Base-by-base conservation (phyloP, 2,888 invertebrate species). In the Epistrophella euchroma region DNA sequence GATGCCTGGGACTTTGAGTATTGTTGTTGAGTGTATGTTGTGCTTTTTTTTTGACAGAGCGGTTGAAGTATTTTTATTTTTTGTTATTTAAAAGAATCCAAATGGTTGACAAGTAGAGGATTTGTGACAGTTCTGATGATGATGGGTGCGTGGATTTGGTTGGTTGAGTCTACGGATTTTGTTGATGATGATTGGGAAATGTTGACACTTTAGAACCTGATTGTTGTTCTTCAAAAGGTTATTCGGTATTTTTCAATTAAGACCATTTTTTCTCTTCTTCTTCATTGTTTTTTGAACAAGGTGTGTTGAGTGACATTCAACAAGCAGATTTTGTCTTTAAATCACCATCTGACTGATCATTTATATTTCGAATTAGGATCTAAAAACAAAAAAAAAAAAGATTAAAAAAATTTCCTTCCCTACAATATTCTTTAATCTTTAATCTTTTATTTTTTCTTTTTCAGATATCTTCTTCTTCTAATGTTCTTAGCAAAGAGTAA, bases 71-170 rank as follows among this genome's bases (percentile, higher is more conserved):
- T 79, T 17, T 28, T 22, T 17, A n/a, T 64, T 50, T 72, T 64
- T 45, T 45, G 17, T 28, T 60, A 3, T 37, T 37, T 37, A n/a
- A 40, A 40, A 60, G 45, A 55, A 72, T 79, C 40, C 60, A 37
- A 70, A 55, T 45, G 73, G 58, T 25, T 25, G 78, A 72, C 68
- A 78, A 35, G 58, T n/a, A 17, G 68, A 75, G 74, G 58, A 50
- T 64, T 79, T 66, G 71, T 25, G 78, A 66, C 60, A 68, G 13
- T 15, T 1, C 19, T 40, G 43, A 17, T 32, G 28, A 11, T 56
- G 85, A 78, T 72, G 85, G 80, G 73, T 72, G 80, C 72, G 75
- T 79, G 66, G 73, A 83, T 83, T 52, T 79, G 76, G 56, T 76
- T 32, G 55, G 66, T 58, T 50, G 22, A 50, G 22, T 50, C 2